Evolutionary conservation across 2,888 invertebrate species (phyloP), one percentile per base, ranked within the genome.

Genomic region (Galeopsomyia nigrocyanea): DNA sequence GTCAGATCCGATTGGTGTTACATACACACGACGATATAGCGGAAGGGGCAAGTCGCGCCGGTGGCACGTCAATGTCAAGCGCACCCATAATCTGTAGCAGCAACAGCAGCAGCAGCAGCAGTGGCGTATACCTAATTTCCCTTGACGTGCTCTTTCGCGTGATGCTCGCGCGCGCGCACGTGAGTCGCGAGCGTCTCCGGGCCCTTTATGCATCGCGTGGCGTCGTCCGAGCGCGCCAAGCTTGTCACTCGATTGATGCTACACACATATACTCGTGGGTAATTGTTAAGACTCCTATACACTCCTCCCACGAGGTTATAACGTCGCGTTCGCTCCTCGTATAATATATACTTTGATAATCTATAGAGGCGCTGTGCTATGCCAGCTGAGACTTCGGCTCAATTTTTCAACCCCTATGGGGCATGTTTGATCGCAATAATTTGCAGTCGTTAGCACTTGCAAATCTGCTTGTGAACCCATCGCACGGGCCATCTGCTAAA

Each of bases 41-140:
- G 39, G 39, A 39, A 53, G 46, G 19, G 39, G 64, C 22, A 31
- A 68, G 64, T 65, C 47, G 62, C 68, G 69, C 76, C 77, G 69
- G 72, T 77, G 77, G 77, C 76, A 46, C 69, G 69, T 72, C 72
- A 75, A 78, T 75, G 78, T 80, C 79, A 79, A 75, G 76, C 78
- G 73, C 72, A 75, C 68, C 77, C 78, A 78, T 81, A 80, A 80
- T 81, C 78, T 77, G 78, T 71, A 61, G 69, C 57, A 22, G 49
- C 47, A 51, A 26, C 74, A 75, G 78, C 7, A 76, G 78, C 79
- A 61, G 69, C 57, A 22, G 49, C 47, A 51, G 46, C 74, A 75
- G 78, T 39, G 77, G 78, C 79, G 77, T 79, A n/a, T n/a, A 77
- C 76, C 79, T 81, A 81, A 81, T 81, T 81, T 79, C 75, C 77